phyloP scores from a whole-genome alignment of 2,113 vertebrate genomes.

The Hippocampus barbouri region DNA sequence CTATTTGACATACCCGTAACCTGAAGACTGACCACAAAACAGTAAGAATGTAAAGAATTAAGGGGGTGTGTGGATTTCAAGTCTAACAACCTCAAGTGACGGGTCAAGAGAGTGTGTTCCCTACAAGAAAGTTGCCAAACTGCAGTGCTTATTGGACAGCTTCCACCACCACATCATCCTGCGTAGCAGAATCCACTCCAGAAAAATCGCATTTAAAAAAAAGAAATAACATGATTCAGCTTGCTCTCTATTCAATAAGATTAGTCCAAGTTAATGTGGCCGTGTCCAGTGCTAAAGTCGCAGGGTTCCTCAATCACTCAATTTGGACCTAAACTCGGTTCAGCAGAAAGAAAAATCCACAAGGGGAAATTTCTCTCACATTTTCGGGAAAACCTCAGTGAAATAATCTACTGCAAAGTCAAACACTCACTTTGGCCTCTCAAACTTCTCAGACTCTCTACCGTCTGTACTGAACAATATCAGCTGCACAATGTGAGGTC shows the following conservation, averaged over 20 bases:
- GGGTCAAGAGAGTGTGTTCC: slow-evolving; percentile 14
- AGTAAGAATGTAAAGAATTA: not conserved
- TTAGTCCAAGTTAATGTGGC: slow-evolving; percentile 29
- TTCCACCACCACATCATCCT: not conserved
- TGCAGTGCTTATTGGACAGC: not conserved
- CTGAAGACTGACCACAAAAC: not conserved
- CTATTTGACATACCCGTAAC: not conserved
- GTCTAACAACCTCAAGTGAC: not conserved
- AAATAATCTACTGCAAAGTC: not conserved
- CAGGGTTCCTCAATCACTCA: slow-evolving; percentile 35
- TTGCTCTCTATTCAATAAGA: slow-evolving; percentile 20
- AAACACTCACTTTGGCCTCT: not conserved
- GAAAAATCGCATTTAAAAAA: not conserved
- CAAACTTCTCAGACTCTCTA: not conserved
- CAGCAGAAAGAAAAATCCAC: slow-evolving; percentile 13
- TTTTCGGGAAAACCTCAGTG: not conserved
- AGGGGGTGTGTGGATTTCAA: not conserved
- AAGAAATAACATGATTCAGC: slow-evolving; percentile 21
- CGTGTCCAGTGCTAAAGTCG: slow-evolving; percentile 26
- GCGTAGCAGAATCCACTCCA: slow-evolving; percentile 23
- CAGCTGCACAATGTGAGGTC: not conserved
- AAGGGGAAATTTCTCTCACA: not conserved
- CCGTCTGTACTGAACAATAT: not conserved
- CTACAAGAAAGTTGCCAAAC: slow-evolving; percentile 12
- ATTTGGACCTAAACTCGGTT: slow-evolving; percentile 34